A percentile compares a stretch with the other conserved stretches of the same genome.
Conservation (phyloP, 1,140 invertebrate genomes). For the Orchesella cincta region DNA sequence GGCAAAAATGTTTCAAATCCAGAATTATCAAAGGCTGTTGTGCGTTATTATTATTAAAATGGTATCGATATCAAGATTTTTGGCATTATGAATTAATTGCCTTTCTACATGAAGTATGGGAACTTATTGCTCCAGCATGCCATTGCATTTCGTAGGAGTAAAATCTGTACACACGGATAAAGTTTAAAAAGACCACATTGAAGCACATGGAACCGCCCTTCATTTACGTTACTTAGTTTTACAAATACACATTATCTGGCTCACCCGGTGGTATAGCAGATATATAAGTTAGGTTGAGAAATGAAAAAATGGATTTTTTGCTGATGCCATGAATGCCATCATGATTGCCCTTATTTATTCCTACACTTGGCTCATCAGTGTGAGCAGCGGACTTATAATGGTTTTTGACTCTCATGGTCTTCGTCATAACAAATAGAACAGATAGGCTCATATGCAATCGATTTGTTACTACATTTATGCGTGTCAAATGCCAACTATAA, state of each 20-base stretch:
- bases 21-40: no score
- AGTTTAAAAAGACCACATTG: no score
- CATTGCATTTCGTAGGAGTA: no score
- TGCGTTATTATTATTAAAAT: no score
- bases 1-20: no score
- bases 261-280: neutral
- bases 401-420: neutral
- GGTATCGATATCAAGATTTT: no score
- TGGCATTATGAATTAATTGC: no score
- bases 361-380: neutral
- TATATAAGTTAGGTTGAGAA: neutral
- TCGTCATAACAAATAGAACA: constrained; percentile 22
- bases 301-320: neutral
- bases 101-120: no score
- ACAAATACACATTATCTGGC: constrained; percentile 4
- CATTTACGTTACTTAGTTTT: no score
- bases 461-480: constrained; percentile 52
- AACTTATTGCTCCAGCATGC: no score
- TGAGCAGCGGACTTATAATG: neutral
- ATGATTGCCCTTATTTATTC: neutral
- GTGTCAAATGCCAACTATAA: constrained; percentile 52
- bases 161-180: no score
- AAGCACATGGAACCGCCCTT: no score
- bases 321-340: neutral
- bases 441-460: constrained; percentile 47